Base-by-base conservation (phyloP, 2,113 vertebrate genomes). In the Falco punctatus region DNA sequence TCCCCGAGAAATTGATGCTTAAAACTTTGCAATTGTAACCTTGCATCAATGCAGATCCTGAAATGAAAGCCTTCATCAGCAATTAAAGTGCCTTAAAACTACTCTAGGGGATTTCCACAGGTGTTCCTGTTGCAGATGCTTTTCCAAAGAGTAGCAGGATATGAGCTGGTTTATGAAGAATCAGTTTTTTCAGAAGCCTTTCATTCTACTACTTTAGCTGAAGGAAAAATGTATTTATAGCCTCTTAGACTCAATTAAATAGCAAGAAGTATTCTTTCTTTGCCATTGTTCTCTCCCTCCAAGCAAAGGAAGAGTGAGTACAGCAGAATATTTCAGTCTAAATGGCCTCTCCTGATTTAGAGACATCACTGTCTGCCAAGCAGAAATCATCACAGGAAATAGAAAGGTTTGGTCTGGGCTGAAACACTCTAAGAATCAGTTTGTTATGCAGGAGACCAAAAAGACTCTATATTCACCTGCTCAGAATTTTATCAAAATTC, bases 221-320 rank as follows among this genome's bases (percentile, higher is more conserved):
- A 93, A 64, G 38, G 15, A 16, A 82, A 90, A 70, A 92, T 24
- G 35, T 93, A 97, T 94, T 95, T 96, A 83, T 73, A 92, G 81
- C 30, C 62, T 23, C 38, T 86, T 70, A 94, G 64, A 54, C 6
- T 86, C 79, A 82, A 87, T 84, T 85, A 95, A 94, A 80, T 19
- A 88, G 93, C 81, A 90, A 85, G 54, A 54, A 73, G 74, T 49
- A 71, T 88, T 91, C 82, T 77, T 58, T 18, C 64, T 55, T 11
- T 74, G 83, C 57, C n/a, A 32, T 48, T 73, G 62, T 88, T 94
- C 83, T 86, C 83, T 55, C 61, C 49, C 69, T 77, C 72, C 49
- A 10, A 86, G 92, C 88, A 55, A 81, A 32, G 54, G 23, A 54
- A 49, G 54, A 92, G 55, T 20, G 70, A 90, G 42, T 10, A 21